Conservation (phyloP, 2,113 vertebrate genomes). For the Motacilla alba region DNA sequence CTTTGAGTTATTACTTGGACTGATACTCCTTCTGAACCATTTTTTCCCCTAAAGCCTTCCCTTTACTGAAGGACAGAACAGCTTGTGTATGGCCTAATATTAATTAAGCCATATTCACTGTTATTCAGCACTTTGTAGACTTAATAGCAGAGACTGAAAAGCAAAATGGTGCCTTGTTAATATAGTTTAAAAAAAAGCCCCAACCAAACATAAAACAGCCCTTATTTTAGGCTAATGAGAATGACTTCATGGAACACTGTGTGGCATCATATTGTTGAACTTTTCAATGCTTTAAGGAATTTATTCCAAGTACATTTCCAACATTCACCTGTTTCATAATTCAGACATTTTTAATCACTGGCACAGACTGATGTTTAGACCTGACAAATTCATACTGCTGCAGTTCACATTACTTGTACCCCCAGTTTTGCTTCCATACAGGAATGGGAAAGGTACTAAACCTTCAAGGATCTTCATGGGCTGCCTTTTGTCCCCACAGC, state of each 20-base stretch:
- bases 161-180: background rate
- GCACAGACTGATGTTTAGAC: background rate
- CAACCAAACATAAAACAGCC: background rate
- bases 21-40: background rate
- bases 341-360: background rate
- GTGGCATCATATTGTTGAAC: background rate
- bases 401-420: background rate
- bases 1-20: background rate
- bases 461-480: background rate
- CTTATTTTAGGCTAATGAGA: background rate
- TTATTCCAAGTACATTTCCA: background rate
- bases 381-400: background rate
- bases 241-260: background rate
- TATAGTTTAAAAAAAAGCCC: background rate
- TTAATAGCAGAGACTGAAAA: background rate
- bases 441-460: background rate
- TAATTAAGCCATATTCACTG: background rate
- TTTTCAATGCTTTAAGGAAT: background rate
- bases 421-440: background rate
- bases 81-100: background rate
- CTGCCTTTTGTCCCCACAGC: slow-evolving; percentile 70
- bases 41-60: background rate
- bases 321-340: background rate
- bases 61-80: background rate
- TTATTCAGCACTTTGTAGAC: background rate